These are phyloP conservation scores for Poliocrania exsul DNA, from an alignment of 2,797 vertebrate genomes.

Conservation along the genomic window DNA sequence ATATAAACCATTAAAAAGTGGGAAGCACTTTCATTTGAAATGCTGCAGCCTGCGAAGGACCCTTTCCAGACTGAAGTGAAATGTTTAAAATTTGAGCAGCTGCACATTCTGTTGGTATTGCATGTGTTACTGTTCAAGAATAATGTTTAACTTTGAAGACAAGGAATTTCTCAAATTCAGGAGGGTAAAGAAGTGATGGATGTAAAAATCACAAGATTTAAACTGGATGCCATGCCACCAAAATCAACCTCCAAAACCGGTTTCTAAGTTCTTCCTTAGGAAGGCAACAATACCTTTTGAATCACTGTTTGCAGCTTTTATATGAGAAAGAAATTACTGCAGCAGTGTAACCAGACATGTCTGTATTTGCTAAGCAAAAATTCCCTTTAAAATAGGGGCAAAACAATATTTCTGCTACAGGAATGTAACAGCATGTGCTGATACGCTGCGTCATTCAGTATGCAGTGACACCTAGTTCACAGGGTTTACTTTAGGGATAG, in stretches of 20 bases:
- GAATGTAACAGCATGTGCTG: not conserved
- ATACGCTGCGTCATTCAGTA: not conserved
- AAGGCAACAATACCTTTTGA: not conserved
- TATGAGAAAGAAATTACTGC: not conserved
- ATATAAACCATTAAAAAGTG: not conserved
- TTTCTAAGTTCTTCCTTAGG: not conserved
- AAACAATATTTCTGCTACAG: not conserved
- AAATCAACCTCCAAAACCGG: not conserved
- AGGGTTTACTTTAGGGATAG: not conserved
- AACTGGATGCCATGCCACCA: not conserved
- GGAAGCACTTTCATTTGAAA: not conserved
- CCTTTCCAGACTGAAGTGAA: not conserved
- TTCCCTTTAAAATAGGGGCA: not conserved
- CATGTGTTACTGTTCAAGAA: not conserved
- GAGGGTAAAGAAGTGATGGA: not conserved
- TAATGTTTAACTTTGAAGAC: not conserved
- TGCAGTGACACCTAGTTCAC: not conserved
- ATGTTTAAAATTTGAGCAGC: not conserved
- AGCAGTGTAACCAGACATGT: not conserved
- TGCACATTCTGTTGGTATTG: not conserved
- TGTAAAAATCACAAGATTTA: not conserved
- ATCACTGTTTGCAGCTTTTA: not conserved
- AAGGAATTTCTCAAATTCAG: not conserved
- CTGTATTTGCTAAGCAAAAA: not conserved
- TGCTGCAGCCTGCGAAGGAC: not conserved